Evolutionary conservation across 2,113 vertebrate genomes (phyloP), one percentile per base, ranked within the genome.

Genomic region (Trogon surrucura): DNA sequence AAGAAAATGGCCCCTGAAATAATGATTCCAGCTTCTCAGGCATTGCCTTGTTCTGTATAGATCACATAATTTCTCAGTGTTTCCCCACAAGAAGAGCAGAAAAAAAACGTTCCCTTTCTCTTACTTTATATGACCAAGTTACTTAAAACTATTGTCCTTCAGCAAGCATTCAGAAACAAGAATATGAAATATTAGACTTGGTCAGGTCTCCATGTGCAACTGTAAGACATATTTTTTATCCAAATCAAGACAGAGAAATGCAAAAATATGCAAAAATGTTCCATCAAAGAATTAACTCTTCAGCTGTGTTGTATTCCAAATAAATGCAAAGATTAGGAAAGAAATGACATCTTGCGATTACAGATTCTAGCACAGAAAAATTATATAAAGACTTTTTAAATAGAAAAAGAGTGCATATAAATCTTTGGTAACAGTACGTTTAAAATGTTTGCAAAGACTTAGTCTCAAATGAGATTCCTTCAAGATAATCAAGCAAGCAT

Each of bases 401-500:
- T 30, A 71, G 79, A 79, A 81, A 83, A 77, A 14, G 10, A 83
- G 4, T 13, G 25, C 69, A 73, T 77, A 53, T 16, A 83, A 77
- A 30, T 53, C 29, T 67, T 88, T 72, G 18, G 21, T 82, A 91
- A 65, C 15, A 48, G 45, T 62, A 80, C 1, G 2, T 71, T 85
- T 82, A 80, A 91, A 73, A 78, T 6, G 3, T 78, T 86, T 67
- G 56, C 34, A 90, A 82, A 85, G 30, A 15, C n/a, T 92, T 80
- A 57, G 19, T 66, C 79, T 95, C 62, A 84, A 71, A 21, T 56
- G 62, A 81, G 48, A 88, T 85, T 91, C 30, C 38, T 89, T 82
- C 51, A 91, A 82, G 38, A 79, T 84, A 95, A 81, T 64, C 90
- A 93, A 91, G 48, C 30, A 91, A 91, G 23, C 64, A 88, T 36